Base-by-base conservation (phyloP, 2,113 vertebrate species). In the Platichthys stellatus region DNA sequence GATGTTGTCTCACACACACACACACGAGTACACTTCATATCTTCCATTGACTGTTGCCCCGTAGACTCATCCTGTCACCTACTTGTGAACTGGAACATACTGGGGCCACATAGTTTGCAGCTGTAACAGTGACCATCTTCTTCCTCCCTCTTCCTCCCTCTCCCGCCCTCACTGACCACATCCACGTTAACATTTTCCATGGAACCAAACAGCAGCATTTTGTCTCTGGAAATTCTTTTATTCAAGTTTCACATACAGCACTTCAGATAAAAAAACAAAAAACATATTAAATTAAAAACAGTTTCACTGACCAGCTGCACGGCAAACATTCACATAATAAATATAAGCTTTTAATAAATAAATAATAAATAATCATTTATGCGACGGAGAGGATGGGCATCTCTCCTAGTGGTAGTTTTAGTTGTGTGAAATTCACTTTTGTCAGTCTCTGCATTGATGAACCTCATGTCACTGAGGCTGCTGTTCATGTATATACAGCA, bases 321-420 rank as follows among this genome's bases (percentile, higher is more conserved):
- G 74, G 47, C 26, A 78, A 60, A 71, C 49, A 63, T 73, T 76
- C 69, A 65, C 74, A 49, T 21, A 3, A 78, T 72, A 83, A 78
- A 58, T 70, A 74, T 74, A 0, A 8, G 38, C 43, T 56, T 85
- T 40, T 56, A 83, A 89, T 90, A 90, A 88, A 85, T 84, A 86
- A 77, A 6, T 60, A 90, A 91, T 90, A 93, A 93, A 92, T 93
- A 92, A 73, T 68, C 5, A 73, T 6, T 58, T 24, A 76, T 74
- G 73, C 68, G 64, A 59, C n/a, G 18, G 54, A 69, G 51, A 31
- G 57, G 5, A 43, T 14, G 17, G 20, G 23, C 53, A 58, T 69
- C 7, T 72, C 51, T 70, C 61, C 58, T n/a, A 56, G 69, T 74
- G 76, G 58, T 78, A 76, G 53, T 28, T 86, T 51, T 58, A 49